A percentile compares a stretch with the other conserved stretches of the same genome.
phyloP scores from a whole-genome alignment of 64 coral and sea anemone genomes.

The Pachyseris speciosa region DNA sequence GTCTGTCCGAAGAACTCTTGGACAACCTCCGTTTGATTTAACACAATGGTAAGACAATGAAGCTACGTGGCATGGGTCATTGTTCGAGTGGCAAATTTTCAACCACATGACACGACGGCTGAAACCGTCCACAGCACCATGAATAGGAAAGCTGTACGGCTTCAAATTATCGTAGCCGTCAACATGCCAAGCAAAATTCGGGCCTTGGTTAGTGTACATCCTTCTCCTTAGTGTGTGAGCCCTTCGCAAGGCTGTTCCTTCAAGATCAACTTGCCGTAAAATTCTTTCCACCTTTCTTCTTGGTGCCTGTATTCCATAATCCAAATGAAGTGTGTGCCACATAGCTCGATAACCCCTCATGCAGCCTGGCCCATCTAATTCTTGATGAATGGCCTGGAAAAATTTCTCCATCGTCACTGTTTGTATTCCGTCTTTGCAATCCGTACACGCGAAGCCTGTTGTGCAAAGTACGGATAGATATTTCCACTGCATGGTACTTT shows the following conservation, averaged over 20 bases:
- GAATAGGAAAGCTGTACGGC: constrained; percentile 66
- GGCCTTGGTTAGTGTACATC: constrained; percentile 56
- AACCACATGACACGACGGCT: constrained; percentile 69
- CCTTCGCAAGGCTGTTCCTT: constrained; percentile 61
- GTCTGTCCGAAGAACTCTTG: constrained; percentile 41
- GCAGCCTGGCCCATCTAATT: constrained; percentile 31
- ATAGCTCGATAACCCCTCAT: constrained; percentile 58
- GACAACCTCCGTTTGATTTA: constrained; percentile 29
- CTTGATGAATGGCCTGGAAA: constrained; percentile 16
- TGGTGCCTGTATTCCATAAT: constrained; percentile 61
- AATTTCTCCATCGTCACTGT: neutral
- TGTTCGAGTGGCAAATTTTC: constrained; percentile 38
- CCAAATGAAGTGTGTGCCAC: constrained; percentile 51
- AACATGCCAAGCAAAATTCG: constrained; percentile 60
- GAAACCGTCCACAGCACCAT: constrained; percentile 57
- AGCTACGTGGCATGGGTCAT: constrained; percentile 32
- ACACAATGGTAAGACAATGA: constrained; percentile 49
- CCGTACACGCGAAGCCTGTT: constrained; percentile 29
- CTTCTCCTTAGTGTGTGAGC: constrained; percentile 40
- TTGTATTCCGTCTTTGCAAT: neutral
- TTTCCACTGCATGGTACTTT: constrained; percentile 41
- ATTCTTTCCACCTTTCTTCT: constrained; percentile 59
- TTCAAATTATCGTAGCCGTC: constrained; percentile 67
- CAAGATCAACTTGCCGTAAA: constrained; percentile 55
- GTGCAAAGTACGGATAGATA: constrained; percentile 41